A percentile compares a stretch with the other conserved stretches of the same genome.
Conservation (phyloP, 2,888 invertebrate genomes). For the Polymixis flavicincta region DNA sequence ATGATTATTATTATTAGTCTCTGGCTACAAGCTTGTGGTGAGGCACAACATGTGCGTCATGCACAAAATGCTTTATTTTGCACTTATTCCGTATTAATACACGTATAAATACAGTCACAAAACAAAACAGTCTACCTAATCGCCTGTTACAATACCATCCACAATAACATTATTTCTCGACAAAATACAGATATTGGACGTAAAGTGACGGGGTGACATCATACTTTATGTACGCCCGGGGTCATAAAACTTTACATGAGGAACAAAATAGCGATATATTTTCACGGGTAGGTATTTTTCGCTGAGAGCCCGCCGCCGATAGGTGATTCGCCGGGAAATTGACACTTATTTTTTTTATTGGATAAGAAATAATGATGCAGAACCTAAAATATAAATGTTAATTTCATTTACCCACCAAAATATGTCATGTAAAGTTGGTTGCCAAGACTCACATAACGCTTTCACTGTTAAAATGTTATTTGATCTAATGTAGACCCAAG, state of each 20-base stretch:
- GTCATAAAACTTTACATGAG: constrained; percentile 70
- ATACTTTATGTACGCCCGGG: constrained; percentile 58
- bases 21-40: background rate
- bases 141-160: constrained; percentile 3
- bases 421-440: too few relatives aligned
- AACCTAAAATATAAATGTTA: background rate
- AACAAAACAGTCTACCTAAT: background rate
- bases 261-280: constrained; percentile 70
- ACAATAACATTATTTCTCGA: constrained; percentile 30
- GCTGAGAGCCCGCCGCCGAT: constrained; percentile 1
- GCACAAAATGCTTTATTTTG: background rate
- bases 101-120: background rate
- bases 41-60: too few relatives aligned
- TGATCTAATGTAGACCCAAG: too few relatives aligned
- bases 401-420: background rate
- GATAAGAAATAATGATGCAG: background rate
- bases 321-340: constrained; percentile 15
- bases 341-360: background rate
- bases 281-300: constrained; percentile 39
- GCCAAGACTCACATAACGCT: too few relatives aligned
- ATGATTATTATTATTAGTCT: too few relatives aligned
- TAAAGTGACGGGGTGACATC: constrained; percentile 36
- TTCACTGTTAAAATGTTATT: too few relatives aligned
- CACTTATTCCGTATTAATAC: background rate
- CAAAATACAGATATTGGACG: constrained; percentile 49